Percentiles rank a stretch among this genome's conserved stretches.
These are phyloP conservation scores for Synchiropus splendidus DNA, from an alignment of 2,113 vertebrate species.

Conservation along the genomic window DNA sequence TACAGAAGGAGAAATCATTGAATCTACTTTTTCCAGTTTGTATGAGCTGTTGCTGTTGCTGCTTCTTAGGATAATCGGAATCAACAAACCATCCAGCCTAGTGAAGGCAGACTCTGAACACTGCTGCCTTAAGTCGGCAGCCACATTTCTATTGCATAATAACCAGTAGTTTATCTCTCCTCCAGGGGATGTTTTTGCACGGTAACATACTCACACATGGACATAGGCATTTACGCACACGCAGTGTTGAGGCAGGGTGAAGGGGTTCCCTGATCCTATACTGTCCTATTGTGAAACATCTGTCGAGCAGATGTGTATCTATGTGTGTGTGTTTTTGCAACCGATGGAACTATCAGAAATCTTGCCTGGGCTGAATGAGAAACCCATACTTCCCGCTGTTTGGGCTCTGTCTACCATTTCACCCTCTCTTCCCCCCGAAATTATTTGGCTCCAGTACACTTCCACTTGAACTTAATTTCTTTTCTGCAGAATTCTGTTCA, in stretches of 20 bases:
- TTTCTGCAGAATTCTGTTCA: neutral
- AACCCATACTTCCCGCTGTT: constrained; percentile 41
- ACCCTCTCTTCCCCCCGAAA: neutral
- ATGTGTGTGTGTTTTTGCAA: constrained; percentile 52
- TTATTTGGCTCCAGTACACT: neutral
- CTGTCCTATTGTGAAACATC: constrained; percentile 61
- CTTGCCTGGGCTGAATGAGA: constrained; percentile 53
- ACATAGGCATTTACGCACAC: constrained; percentile 8
- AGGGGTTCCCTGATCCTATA: constrained; percentile 71
- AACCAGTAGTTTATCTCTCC: constrained; percentile 21
- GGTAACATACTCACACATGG: constrained; percentile 4
- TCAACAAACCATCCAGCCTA: too few relatives aligned
- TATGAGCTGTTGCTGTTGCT: too few relatives aligned
- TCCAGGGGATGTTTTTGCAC: constrained; percentile 27
- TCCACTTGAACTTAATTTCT: neutral
- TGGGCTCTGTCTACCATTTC: constrained; percentile 26
- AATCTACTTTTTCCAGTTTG: too few relatives aligned
- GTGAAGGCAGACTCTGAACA: too few relatives aligned
- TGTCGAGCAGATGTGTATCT: constrained; percentile 62
- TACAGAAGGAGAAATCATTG: too few relatives aligned
- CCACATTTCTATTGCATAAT: too few relatives aligned
- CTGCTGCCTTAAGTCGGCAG: too few relatives aligned
- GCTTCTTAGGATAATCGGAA: too few relatives aligned
- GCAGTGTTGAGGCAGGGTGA: constrained; percentile 42
- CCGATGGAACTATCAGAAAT: constrained; percentile 58